These are phyloP conservation scores for Mesorhabditis sp. DNA, from an alignment of 2,888 invertebrate species.

Conservation along the genomic window DNA sequence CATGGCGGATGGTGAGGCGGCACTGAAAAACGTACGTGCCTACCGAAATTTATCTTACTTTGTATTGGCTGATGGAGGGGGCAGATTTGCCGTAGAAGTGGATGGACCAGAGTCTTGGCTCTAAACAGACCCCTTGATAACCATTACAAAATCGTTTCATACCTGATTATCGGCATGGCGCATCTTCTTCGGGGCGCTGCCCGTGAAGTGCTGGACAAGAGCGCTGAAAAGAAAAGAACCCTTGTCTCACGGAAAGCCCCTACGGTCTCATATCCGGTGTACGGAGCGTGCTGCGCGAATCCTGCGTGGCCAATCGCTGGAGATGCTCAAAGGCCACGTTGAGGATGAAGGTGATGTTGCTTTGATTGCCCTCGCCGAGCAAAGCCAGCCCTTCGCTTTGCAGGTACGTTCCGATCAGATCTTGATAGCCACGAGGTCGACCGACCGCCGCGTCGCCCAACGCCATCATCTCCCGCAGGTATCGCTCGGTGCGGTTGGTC, in stretches of 20 bases:
- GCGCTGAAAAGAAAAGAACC: not conserved
- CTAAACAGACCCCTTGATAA: too few species aligned
- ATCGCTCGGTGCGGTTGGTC: not conserved
- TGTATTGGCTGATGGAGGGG: too few species aligned
- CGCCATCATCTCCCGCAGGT: not conserved
- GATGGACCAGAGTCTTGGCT: too few species aligned
- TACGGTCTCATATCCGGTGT: not conserved
- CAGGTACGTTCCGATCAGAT: not conserved
- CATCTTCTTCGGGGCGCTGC: conserved; percentile 2
- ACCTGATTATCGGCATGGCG: not conserved
- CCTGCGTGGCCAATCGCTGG: not conserved
- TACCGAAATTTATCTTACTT: too few species aligned
- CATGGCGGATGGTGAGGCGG: too few species aligned
- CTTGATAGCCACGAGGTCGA: not conserved
- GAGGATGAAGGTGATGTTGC: not conserved
- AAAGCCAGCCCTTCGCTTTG: not conserved
- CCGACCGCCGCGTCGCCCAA: conserved; percentile 5
- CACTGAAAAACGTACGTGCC: too few species aligned
- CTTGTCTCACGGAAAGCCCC: too few species aligned
- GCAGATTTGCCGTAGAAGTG: too few species aligned
- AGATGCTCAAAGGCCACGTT: not conserved
- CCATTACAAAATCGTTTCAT: too few species aligned
- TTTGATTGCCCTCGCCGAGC: not conserved
- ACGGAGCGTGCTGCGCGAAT: not conserved
- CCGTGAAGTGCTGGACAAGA: not conserved